Percentiles rank a stretch among this genome's conserved stretches.
Conservation (phyloP, 2,113 vertebrate species). For the Callospermophilus lateralis region DNA sequence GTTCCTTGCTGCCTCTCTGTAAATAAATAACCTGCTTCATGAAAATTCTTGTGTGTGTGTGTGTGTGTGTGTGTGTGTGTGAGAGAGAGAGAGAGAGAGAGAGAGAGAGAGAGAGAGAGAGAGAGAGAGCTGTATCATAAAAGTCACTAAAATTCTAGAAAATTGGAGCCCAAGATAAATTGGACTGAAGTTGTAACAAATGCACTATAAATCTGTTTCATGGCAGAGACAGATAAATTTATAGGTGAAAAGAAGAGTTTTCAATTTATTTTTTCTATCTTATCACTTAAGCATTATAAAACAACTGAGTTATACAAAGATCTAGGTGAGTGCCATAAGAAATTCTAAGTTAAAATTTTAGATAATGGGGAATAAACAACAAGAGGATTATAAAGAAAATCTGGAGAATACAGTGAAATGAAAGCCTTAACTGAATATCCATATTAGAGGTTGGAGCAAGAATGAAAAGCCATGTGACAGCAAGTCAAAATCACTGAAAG, state of each 20-base stretch:
- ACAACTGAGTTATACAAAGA: background rate
- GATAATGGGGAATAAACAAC: background rate
- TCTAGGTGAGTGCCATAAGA: background rate
- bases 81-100: too few relatives aligned
- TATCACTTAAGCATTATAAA: background rate
- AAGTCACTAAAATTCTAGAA: background rate
- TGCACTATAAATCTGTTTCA: background rate
- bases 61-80: too few relatives aligned
- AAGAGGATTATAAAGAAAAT: background rate
- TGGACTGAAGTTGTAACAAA: background rate
- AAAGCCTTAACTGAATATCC: background rate
- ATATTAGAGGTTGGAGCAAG: background rate
- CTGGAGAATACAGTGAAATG: accelerated
- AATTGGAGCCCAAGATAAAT: background rate
- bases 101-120: too few relatives aligned
- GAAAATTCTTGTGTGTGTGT: background rate
- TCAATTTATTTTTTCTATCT: background rate
- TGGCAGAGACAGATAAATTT: background rate
- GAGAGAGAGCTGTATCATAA: background rate
- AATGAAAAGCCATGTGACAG: background rate
- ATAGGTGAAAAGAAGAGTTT: background rate
- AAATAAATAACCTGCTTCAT: background rate
- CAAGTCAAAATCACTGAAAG: background rate
- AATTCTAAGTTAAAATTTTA: background rate
- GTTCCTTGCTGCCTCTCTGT: background rate